A percentile compares a stretch with the other conserved stretches of the same genome.
These are phyloP conservation scores for Tipula confusa DNA, from an alignment of 2,888 invertebrate genomes.

Conservation along the genomic window DNA sequence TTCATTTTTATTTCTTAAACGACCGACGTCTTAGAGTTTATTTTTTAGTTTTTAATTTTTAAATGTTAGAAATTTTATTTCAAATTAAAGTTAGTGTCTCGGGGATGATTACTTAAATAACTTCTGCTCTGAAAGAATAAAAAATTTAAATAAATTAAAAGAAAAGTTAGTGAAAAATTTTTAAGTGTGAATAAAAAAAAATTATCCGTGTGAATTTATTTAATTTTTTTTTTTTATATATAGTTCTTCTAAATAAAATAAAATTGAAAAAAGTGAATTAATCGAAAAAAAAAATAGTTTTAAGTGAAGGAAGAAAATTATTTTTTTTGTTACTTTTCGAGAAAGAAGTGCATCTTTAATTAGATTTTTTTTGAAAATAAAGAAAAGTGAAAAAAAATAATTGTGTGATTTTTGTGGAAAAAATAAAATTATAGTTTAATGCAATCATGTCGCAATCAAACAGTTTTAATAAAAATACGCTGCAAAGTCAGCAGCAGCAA, in stretches of 20 bases:
- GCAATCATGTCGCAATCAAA: conserved; percentile 37
- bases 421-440: conserved; percentile 15
- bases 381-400: conserved; percentile 15
- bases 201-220: conserved; percentile 39
- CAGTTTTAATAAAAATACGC: conserved; percentile 53
- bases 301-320: background rate
- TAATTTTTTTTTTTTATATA: conserved; percentile 32
- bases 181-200: conserved; percentile 27
- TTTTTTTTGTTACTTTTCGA: conserved; percentile 14
- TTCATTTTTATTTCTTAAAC: conserved; percentile 88
- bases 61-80: conserved; percentile 30
- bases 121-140: conserved; percentile 33
- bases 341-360: background rate
- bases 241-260: conserved; percentile 29
- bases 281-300: conserved; percentile 26
- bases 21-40: conserved; percentile 80
- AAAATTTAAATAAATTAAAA: conserved; percentile 33
- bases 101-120: conserved; percentile 51
- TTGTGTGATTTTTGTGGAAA: conserved; percentile 26
- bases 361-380: conserved; percentile 20
- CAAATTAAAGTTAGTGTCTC: conserved; percentile 42
- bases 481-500: conserved; percentile 51
- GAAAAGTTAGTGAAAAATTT: conserved; percentile 30
- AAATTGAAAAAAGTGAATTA: conserved; percentile 22
- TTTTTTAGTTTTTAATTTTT: conserved; percentile 29